A percentile compares a stretch with the other conserved stretches of the same genome.
phyloP scores from a whole-genome alignment of 2,797 vertebrate species.

The Leptodactylus fallax region DNA sequence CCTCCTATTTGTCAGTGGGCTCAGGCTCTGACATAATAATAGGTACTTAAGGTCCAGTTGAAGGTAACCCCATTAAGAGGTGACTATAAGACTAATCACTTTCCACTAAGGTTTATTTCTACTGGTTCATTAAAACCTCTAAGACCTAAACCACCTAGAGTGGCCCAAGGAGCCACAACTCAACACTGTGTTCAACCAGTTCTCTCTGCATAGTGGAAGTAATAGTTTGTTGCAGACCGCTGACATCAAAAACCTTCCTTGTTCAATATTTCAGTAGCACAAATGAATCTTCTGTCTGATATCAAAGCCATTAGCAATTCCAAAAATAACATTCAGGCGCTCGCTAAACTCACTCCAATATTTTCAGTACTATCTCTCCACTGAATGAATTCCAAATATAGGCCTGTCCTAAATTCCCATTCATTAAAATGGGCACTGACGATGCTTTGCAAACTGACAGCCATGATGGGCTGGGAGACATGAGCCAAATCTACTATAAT shows the following conservation, averaged over 20 bases:
- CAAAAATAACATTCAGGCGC: slow-evolving; percentile 47
- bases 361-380: slow-evolving; percentile 39
- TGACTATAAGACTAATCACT: background rate
- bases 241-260: background rate
- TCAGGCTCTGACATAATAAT: background rate
- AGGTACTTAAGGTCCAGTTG: background rate
- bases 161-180: background rate
- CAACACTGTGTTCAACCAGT: background rate
- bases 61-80: background rate
- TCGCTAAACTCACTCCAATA: slow-evolving; percentile 40
- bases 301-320: slow-evolving; percentile 18
- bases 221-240: background rate
- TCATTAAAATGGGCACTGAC: slow-evolving; percentile 60
- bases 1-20: too few relatives aligned
- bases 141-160: background rate
- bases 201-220: background rate
- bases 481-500: slow-evolving; percentile 57
- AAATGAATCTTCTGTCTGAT: slow-evolving; percentile 23
- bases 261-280: slow-evolving; percentile 1
- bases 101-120: background rate
- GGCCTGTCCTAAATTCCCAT: slow-evolving; percentile 61
- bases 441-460: slow-evolving; percentile 45
- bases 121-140: background rate
- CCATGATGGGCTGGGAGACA: slow-evolving; percentile 30
- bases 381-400: slow-evolving; percentile 55